phyloP scores from a whole-genome alignment of 1,140 invertebrate genomes.

The Drosophila littoralis region DNA sequence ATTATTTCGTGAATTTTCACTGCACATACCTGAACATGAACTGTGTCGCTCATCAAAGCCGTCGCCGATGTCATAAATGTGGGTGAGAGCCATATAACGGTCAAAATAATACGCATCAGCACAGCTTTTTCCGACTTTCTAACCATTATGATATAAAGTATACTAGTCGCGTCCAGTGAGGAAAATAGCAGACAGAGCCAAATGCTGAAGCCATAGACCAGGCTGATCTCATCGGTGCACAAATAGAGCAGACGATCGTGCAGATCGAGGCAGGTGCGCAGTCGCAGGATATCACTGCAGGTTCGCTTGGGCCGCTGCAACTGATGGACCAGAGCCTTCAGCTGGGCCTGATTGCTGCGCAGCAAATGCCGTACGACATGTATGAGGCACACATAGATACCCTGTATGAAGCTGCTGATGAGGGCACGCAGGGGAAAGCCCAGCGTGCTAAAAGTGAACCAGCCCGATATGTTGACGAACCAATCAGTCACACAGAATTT shows the following conservation, averaged over 20 bases:
- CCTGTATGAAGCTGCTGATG: constrained; percentile 60
- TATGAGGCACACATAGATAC: constrained; percentile 61
- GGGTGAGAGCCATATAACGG: constrained; percentile 57
- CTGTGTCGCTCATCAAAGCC: constrained; percentile 51
- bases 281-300: constrained; percentile 12
- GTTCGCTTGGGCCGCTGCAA: constrained; percentile 38
- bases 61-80: constrained; percentile 54
- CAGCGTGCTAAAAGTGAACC: constrained; percentile 52
- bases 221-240: constrained; percentile 64
- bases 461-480: constrained; percentile 23
- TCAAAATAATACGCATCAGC: constrained; percentile 6
- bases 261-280: constrained; percentile 56
- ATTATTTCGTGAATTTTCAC: not conserved
- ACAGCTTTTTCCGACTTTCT: constrained; percentile 3
- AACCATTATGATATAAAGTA: constrained; percentile 59
- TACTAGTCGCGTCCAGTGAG: constrained; percentile 59
- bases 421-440: constrained; percentile 66
- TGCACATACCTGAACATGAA: constrained; percentile 60
- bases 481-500: constrained; percentile 32
- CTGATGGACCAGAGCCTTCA: constrained; percentile 28
- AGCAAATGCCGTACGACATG: constrained; percentile 53
- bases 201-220: constrained; percentile 66
- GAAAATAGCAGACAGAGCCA: constrained; percentile 55
- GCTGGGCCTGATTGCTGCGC: constrained; percentile 43
- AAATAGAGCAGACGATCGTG: constrained; percentile 65